Evolutionary conservation across 2,113 vertebrate genomes (phyloP).

Genomic region (Lophochroa leadbeateri): DNA sequence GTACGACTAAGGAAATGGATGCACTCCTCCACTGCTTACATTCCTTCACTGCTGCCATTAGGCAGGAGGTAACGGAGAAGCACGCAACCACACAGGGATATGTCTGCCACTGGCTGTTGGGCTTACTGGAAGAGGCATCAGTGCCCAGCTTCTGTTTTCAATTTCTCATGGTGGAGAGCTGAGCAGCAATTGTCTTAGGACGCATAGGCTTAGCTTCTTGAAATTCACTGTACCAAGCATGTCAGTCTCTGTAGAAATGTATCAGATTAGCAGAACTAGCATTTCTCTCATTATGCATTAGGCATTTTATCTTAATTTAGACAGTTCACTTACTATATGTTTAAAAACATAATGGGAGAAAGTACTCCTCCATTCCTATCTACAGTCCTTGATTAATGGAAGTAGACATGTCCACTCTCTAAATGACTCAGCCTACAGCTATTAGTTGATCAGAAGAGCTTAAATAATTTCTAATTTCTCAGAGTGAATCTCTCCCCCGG

Average conservation of each 20-base stretch:
- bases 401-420: neutral
- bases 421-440: neutral
- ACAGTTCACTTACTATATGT: neutral
- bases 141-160: neutral
- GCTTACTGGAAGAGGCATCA: neutral
- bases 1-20: neutral
- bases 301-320: neutral
- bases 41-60: neutral
- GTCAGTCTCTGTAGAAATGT: neutral
- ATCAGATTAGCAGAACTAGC: neutral
- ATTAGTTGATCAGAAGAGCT: conserved; percentile 23
- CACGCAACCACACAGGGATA: neutral
- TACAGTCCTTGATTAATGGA: neutral
- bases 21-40: neutral
- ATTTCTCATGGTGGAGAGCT: neutral
- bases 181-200: neutral
- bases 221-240: neutral
- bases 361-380: neutral
- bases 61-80: neutral
- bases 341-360: neutral
- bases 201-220: neutral
- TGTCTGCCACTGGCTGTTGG: neutral
- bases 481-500: neutral
- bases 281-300: neutral
- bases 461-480: conserved; percentile 31